Conservation (phyloP, 2,888 invertebrate species). For the Luffia ferchaultella region DNA sequence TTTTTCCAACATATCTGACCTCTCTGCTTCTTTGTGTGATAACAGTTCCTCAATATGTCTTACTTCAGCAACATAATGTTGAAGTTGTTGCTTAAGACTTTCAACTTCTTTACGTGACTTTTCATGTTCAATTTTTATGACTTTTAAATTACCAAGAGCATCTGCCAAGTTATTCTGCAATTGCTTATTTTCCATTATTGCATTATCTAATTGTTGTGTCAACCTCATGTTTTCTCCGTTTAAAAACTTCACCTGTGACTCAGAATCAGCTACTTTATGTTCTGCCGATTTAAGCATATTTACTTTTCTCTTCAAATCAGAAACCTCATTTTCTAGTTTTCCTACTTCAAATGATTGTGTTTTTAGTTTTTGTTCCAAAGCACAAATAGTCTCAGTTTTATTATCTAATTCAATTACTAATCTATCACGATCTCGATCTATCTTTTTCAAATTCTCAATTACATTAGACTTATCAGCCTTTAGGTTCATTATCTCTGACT, state of each 20-base stretch:
- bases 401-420: conserved; percentile 72
- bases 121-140: conserved; percentile 72
- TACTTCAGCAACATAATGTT: conserved; percentile 84
- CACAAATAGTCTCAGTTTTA: conserved; percentile 73
- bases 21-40: conserved; percentile 77
- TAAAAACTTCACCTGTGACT: conserved; percentile 62
- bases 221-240: conserved; percentile 67
- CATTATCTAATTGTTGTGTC: conserved; percentile 64
- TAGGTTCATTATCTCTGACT: conserved; percentile 67
- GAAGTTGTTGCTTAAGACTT: conserved; percentile 77
- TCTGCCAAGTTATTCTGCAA: conserved; percentile 76
- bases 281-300: conserved; percentile 49
- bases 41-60: conserved; percentile 81
- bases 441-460: conserved; percentile 67
- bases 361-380: conserved; percentile 71
- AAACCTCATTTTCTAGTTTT: conserved; percentile 60
- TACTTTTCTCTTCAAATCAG: conserved; percentile 64
- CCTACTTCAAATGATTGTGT: conserved; percentile 63
- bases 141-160: conserved; percentile 69
- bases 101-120: conserved; percentile 75
- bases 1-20: conserved; percentile 82
- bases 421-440: conserved; percentile 78
- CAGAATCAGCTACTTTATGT: conserved; percentile 52
- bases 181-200: conserved; percentile 73
- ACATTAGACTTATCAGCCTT: conserved; percentile 71